Evolutionary conservation across 2,797 vertebrate genomes (phyloP).

Genomic region (Rhinatrema bivittatum): DNA sequence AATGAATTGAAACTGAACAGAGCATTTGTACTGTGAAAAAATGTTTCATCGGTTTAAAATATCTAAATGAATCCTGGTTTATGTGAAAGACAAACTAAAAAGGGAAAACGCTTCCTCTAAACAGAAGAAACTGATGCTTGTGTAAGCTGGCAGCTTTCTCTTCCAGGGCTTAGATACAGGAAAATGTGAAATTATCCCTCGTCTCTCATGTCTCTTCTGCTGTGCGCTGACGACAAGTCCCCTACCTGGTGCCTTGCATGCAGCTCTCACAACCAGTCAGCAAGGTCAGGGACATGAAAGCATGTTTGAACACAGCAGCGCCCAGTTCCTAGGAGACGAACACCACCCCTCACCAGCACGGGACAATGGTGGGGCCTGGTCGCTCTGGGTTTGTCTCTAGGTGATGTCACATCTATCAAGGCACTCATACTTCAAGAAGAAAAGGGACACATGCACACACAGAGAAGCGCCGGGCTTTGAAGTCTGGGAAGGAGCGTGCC

Average conservation of each 20-base stretch:
- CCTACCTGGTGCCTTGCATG: slow-evolving; percentile 36
- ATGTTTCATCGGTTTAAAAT: too few relatives aligned
- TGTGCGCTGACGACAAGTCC: slow-evolving; percentile 29
- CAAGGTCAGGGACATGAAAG: slow-evolving; percentile 80
- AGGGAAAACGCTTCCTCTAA: background rate
- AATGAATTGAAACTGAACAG: too few relatives aligned
- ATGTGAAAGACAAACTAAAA: too few relatives aligned
- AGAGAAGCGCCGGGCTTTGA: slow-evolving; percentile 36
- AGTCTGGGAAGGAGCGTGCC: slow-evolving; percentile 42
- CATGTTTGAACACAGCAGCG: slow-evolving; percentile 69
- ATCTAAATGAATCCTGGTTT: too few relatives aligned
- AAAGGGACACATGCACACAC: slow-evolving; percentile 21
- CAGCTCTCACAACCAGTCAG: slow-evolving; percentile 18
- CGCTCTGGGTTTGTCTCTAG: slow-evolving; percentile 34
- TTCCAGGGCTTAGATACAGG: too few relatives aligned
- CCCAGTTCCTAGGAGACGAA: slow-evolving; percentile 82
- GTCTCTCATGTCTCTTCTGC: slow-evolving; percentile 47
- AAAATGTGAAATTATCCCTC: too few relatives aligned
- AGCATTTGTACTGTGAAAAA: too few relatives aligned
- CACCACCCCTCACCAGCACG: slow-evolving; percentile 67
- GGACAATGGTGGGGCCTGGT: slow-evolving; percentile 66
- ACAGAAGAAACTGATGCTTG: slow-evolving; percentile 21
- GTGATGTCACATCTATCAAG: slow-evolving; percentile 55
- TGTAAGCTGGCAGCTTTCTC: slow-evolving; percentile 9
- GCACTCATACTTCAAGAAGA: slow-evolving; percentile 19